Conservation (phyloP, 2,888 invertebrate genomes). For the Aradus depressus region DNA sequence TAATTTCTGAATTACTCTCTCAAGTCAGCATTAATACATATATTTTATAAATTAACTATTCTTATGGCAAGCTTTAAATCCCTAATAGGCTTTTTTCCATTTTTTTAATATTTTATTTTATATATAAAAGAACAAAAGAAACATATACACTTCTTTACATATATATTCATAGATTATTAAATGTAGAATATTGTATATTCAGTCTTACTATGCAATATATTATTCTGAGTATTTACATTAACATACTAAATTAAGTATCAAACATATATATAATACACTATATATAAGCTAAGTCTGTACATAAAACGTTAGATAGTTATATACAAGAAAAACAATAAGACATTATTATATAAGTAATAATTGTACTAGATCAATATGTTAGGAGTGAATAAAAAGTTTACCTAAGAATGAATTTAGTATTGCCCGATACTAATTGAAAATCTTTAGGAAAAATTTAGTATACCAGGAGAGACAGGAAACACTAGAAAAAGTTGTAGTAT, state of each 20-base stretch:
- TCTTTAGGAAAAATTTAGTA: too few species aligned
- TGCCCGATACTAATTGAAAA: too few species aligned
- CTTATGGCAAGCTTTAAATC: conserved; percentile 15
- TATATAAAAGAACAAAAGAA: conserved; percentile 6
- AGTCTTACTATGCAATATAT: conserved; percentile 17
- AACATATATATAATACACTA: conserved; percentile 19
- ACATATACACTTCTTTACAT: conserved; percentile 13
- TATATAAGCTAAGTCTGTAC: conserved; percentile 12
- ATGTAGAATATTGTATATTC: conserved; percentile 11
- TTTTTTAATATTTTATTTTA: too few species aligned
- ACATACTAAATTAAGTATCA: conserved; percentile 13
- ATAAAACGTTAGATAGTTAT: conserved; percentile 1
- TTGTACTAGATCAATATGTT: background rate
- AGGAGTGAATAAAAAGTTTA: too few species aligned
- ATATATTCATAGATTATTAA: conserved; percentile 6
- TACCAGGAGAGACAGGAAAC: too few species aligned
- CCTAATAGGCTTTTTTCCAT: conserved; percentile 13
- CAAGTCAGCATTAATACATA: background rate
- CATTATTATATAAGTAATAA: background rate
- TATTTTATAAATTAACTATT: conserved; percentile 2
- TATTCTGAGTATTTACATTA: conserved; percentile 13
- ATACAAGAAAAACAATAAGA: conserved; percentile 1
- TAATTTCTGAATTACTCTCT: background rate
- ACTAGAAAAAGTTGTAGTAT: too few species aligned
- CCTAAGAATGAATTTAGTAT: too few species aligned